Evolutionary conservation across 2,888 invertebrate species (phyloP).

Genomic region (Branchellion lobata): DNA sequence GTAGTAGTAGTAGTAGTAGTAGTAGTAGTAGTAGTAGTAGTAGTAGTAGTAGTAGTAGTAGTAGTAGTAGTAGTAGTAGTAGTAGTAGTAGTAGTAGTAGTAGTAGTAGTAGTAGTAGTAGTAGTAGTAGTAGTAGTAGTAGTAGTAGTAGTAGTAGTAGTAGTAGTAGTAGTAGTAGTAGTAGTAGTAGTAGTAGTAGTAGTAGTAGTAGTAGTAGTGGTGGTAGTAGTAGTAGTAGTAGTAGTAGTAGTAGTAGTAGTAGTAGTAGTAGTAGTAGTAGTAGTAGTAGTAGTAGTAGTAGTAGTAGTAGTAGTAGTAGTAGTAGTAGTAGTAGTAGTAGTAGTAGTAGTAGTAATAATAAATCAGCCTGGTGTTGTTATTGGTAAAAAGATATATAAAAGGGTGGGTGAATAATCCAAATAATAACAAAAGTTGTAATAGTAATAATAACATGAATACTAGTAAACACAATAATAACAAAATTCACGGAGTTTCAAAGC

Average conservation of each 20-base stretch:
- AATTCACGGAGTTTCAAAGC: too few species aligned
- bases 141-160: constrained; percentile 36
- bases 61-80: constrained; percentile 37
- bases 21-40: constrained; percentile 56
- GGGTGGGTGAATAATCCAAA: too few species aligned
- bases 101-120: constrained; percentile 55
- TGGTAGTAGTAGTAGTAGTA: constrained; percentile 34
- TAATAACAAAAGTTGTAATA: too few species aligned
- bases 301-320: constrained; percentile 40
- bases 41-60: constrained; percentile 53
- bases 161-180: constrained; percentile 35
- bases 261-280: constrained; percentile 38
- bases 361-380: constrained; percentile 19
- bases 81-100: constrained; percentile 46
- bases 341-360: constrained; percentile 42
- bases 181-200: constrained; percentile 38
- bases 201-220: constrained; percentile 35
- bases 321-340: constrained; percentile 46
- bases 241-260: constrained; percentile 39
- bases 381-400: constrained; percentile 36
- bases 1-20: constrained; percentile 58
- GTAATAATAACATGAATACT: too few species aligned
- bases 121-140: constrained; percentile 55
- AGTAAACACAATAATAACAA: too few species aligned
- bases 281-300: constrained; percentile 37